Conservation (phyloP, 2,797 vertebrate species). For the Rhyacichthys aspro region DNA sequence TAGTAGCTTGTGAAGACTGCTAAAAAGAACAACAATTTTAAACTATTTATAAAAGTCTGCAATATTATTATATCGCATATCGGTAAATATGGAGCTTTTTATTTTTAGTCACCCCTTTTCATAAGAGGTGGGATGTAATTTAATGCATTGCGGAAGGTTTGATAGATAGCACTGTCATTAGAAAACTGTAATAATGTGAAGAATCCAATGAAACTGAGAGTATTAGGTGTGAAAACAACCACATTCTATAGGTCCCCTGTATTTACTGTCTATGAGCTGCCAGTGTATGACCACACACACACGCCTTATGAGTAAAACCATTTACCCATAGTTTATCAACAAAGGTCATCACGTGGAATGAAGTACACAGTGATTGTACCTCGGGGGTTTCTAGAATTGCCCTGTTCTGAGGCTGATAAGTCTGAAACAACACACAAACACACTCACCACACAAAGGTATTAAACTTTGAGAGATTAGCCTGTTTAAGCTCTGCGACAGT, state of each 20-base stretch:
- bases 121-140: too few species aligned
- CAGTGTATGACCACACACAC: not conserved
- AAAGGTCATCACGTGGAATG: slow-evolving; percentile 36
- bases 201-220: too few species aligned
- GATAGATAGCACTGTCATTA: too few species aligned
- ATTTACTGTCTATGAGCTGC: slow-evolving; percentile 4
- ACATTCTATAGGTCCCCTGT: not conserved
- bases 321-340: slow-evolving; percentile 43
- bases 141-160: too few species aligned
- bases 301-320: slow-evolving; percentile 25
- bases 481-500: slow-evolving; percentile 60
- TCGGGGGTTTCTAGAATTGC: slow-evolving; percentile 26
- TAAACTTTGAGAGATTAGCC: slow-evolving; percentile 62
- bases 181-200: too few species aligned
- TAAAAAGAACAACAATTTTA: too few species aligned
- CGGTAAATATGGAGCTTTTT: too few species aligned
- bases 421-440: slow-evolving; percentile 50
- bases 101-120: too few species aligned
- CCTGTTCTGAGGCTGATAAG: slow-evolving; percentile 19
- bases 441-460: slow-evolving; percentile 22
- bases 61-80: too few species aligned
- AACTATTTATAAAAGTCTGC: too few species aligned
- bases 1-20: too few species aligned
- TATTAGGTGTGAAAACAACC: too few species aligned
- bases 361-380: slow-evolving; percentile 19